A percentile compares a stretch with the other conserved stretches of the same genome.
phyloP scores from a whole-genome alignment of 2,113 vertebrate species.

The Grammomys surdaster region DNA sequence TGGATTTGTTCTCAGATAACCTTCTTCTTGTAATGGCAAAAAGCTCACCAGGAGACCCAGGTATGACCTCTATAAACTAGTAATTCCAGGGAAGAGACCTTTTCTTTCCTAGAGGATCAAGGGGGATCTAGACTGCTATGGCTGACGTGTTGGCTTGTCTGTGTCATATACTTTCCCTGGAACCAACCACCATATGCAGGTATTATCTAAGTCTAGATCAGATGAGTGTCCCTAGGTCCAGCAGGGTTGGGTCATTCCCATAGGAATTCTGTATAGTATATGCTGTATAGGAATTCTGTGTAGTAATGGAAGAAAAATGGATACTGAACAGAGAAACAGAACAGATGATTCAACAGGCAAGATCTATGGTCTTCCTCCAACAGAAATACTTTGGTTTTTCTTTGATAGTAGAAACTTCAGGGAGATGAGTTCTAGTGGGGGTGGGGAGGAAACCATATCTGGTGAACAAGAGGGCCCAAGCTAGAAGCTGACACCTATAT shows the following conservation, averaged over 20 bases:
- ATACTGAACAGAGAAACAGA: not conserved
- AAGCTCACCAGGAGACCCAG: not conserved
- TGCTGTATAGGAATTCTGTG: not conserved
- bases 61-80: not conserved
- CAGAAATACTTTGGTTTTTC: constrained; percentile 16
- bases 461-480: constrained; percentile 46
- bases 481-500: constrained; percentile 37
- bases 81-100: not conserved
- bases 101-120: not conserved
- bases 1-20: not conserved
- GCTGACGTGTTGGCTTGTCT: not conserved
- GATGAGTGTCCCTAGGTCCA: not conserved
- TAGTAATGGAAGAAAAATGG: constrained; percentile 34
- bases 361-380: constrained; percentile 8
- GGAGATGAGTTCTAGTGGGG: constrained; percentile 53
- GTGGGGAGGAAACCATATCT: constrained; percentile 18
- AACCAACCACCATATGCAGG: not conserved
- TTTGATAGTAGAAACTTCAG: constrained; percentile 40
- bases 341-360: constrained; percentile 14
- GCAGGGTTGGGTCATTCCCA: not conserved
- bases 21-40: not conserved
- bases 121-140: not conserved
- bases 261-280: not conserved
- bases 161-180: not conserved
- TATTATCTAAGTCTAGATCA: not conserved